These are phyloP conservation scores for Rafetus swinhoei DNA, from an alignment of 2,113 vertebrate genomes.

Conservation along the genomic window DNA sequence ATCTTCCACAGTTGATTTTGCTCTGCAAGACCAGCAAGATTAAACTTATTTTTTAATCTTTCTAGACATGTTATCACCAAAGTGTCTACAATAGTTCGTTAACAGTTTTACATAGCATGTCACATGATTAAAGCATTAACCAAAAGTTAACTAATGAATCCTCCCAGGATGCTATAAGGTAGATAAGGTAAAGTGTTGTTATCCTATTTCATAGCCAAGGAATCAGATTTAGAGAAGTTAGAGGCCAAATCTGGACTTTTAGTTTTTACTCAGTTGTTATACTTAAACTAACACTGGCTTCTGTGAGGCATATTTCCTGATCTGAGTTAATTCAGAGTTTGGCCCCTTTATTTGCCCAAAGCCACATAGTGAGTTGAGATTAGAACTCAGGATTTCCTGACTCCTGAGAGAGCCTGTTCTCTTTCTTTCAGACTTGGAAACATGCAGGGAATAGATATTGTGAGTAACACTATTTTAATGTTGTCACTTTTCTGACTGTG, in stretches of 20 bases:
- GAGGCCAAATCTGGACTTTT: neutral
- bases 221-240: neutral
- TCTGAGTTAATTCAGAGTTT: neutral
- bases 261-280: neutral
- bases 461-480: neutral
- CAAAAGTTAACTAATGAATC: neutral
- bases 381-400: neutral
- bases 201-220: neutral
- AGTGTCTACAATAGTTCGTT: neutral
- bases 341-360: neutral
- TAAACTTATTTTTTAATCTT: neutral
- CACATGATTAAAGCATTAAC: neutral
- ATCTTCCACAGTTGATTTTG: neutral
- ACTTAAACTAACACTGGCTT: neutral
- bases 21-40: neutral
- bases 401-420: neutral
- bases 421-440: conserved; percentile 10
- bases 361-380: conserved; percentile 20
- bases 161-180: neutral
- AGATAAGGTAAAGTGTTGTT: neutral
- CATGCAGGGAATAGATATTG: neutral
- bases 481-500: neutral
- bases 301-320: neutral
- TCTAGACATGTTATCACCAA: neutral
- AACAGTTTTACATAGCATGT: neutral